A percentile compares a stretch with the other conserved stretches of the same genome.
Conservation (phyloP, 2,113 vertebrate genomes). For the Suncus etruscus region DNA sequence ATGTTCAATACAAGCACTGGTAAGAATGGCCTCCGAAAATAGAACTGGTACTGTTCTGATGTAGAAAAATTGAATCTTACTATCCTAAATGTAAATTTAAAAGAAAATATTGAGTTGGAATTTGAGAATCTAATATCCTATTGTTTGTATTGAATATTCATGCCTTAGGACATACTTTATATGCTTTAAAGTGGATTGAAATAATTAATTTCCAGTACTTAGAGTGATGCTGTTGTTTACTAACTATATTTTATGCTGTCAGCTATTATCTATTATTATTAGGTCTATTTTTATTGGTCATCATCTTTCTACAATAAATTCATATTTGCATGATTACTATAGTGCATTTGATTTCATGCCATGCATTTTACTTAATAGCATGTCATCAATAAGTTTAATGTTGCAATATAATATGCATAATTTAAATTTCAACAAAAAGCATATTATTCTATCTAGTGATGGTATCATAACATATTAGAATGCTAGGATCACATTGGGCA, state of each 20-base stretch:
- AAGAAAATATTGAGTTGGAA: neutral
- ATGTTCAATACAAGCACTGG: too few relatives aligned
- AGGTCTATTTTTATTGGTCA: constrained; percentile 55
- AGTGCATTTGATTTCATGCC: constrained; percentile 38
- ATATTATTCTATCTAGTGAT: constrained; percentile 55
- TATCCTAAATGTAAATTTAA: constrained; percentile 15
- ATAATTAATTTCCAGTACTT: constrained; percentile 50
- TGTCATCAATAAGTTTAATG: constrained; percentile 74
- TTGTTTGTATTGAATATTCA: neutral
- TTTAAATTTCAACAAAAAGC: constrained; percentile 67
- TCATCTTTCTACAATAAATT: constrained; percentile 55
- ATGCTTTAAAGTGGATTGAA: constrained; percentile 26
- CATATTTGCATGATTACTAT: constrained; percentile 53
- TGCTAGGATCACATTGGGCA: neutral
- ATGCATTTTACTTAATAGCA: constrained; percentile 65
- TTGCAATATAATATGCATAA: constrained; percentile 54
- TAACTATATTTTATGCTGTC: constrained; percentile 31
- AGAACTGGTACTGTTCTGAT: too few relatives aligned
- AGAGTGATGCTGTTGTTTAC: neutral
- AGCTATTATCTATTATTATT: constrained; percentile 51
- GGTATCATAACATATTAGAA: constrained; percentile 58
- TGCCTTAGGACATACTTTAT: neutral
- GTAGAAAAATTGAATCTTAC: neutral
- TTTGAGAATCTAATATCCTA: neutral
- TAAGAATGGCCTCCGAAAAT: too few relatives aligned